Percentiles rank a stretch among this genome's conserved stretches.
phyloP scores from a whole-genome alignment of 1,140 invertebrate genomes.

The Papilio polytes region DNA sequence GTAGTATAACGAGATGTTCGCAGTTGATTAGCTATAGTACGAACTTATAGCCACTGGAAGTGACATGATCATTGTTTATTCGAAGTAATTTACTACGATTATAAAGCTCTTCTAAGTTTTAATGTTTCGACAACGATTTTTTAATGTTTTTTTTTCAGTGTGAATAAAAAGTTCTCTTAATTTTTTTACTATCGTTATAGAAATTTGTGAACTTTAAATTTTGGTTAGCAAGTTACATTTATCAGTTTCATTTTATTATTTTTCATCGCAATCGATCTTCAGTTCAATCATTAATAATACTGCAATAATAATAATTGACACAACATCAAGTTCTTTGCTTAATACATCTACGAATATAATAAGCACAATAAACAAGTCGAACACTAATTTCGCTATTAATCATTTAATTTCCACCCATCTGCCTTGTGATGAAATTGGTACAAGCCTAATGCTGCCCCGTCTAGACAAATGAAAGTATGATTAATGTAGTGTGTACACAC shows the following conservation, averaged over 20 bases:
- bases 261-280: neutral
- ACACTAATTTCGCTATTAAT: constrained; percentile 37
- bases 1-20: constrained; percentile 60
- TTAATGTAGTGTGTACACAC: constrained; percentile 40
- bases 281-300: constrained; percentile 1
- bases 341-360: neutral
- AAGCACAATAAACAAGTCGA: constrained; percentile 13
- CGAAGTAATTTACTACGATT: neutral
- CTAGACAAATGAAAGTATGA: constrained; percentile 42
- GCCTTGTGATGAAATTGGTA: constrained; percentile 23
- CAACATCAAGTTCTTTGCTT: neutral
- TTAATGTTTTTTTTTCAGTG: no score
- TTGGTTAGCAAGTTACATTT: neutral
- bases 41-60: constrained; percentile 28
- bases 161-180: no score
- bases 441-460: constrained; percentile 29
- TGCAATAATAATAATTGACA: neutral
- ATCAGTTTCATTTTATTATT: neutral
- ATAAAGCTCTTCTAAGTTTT: no score
- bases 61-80: neutral
- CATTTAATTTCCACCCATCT: constrained; percentile 33
- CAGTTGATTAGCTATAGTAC: constrained; percentile 53
- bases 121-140: no score
- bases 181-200: no score
- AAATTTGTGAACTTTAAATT: no score